Evolutionary conservation across 2,888 invertebrate genomes (phyloP).

Genomic region (Cylloceria caligata): DNA sequence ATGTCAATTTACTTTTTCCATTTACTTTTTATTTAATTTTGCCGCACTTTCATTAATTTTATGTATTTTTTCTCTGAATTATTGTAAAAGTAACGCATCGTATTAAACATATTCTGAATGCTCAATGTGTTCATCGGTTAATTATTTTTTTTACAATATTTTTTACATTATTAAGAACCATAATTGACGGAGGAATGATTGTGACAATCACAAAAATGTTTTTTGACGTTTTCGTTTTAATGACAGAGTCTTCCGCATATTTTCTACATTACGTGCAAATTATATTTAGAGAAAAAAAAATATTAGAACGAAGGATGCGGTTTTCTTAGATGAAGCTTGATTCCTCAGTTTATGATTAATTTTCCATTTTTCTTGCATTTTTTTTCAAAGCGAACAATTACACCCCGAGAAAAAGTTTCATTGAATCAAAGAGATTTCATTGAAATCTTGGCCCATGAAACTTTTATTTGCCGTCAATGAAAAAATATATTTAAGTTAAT

Average conservation of each 20-base stretch:
- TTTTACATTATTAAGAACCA: background rate
- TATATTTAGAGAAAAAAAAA: too few relatives aligned
- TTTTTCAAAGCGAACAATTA: too few relatives aligned
- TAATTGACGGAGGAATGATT: background rate
- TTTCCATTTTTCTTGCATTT: too few relatives aligned
- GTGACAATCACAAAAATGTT: background rate
- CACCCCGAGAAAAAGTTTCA: too few relatives aligned
- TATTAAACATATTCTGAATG: background rate
- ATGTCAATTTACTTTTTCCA: constrained; percentile 13
- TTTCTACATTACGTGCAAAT: too few relatives aligned
- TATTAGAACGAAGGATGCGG: too few relatives aligned
- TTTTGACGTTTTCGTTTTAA: background rate
- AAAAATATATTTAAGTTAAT: too few relatives aligned
- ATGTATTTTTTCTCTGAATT: background rate
- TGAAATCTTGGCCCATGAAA: too few relatives aligned
- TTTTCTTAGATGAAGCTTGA: background rate
- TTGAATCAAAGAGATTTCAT: too few relatives aligned
- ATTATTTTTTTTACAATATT: background rate
- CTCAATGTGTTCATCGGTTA: background rate
- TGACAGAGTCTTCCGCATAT: background rate
- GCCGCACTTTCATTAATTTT: background rate
- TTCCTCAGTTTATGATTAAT: background rate
- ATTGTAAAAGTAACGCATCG: background rate
- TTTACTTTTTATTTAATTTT: constrained; percentile 3
- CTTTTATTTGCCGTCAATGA: too few relatives aligned